Base-by-base conservation (phyloP, 1,140 invertebrate species). In the Paralvinella palmiformis region DNA sequence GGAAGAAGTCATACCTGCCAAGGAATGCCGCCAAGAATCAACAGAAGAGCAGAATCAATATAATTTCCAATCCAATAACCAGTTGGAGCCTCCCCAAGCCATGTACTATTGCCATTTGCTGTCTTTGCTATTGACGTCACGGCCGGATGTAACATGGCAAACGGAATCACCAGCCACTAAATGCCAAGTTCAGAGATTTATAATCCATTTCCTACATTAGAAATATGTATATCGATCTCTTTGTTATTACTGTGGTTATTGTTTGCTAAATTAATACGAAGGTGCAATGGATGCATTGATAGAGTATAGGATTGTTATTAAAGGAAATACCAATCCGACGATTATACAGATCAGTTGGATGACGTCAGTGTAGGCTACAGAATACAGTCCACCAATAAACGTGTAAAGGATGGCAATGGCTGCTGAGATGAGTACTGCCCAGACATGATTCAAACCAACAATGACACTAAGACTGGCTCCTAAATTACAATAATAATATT, bases 291-390 rank as follows among this genome's bases (percentile, higher is more conserved):
- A n/a, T n/a, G n/a, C n/a, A n/a, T n/a, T n/a, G n/a, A n/a, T n/a
- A n/a, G n/a, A n/a, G n/a, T n/a, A n/a, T n/a, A n/a, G n/a, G n/a
- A n/a, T n/a, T n/a, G n/a, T n/a, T n/a, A n/a, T n/a, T n/a, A n/a
- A n/a, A n/a, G n/a, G n/a, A n/a, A n/a, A n/a, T 78, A 87, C 88
- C 79, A 99, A 82, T 27, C 96, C 96, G 70, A 97, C 87, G 82
- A 98, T 97, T 75, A 99, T 98, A 81, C 94, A 98, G 83, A 98
- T 94, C 1, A 99, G 85, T 81, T 99, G 96, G 68, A 98, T 95
- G 69, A 98, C 95, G 79, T 99, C 96, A 1, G 96, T 98, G 77
- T 98, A 99, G 0, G 96, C 96, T 36, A 99, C 96, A 41, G 94
- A 92, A 80, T 98, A 98, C 10, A 98, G 85, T 0, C 96, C 96